phyloP scores from a whole-genome alignment of 2,113 vertebrate species.

The Podocnemis expansa region DNA sequence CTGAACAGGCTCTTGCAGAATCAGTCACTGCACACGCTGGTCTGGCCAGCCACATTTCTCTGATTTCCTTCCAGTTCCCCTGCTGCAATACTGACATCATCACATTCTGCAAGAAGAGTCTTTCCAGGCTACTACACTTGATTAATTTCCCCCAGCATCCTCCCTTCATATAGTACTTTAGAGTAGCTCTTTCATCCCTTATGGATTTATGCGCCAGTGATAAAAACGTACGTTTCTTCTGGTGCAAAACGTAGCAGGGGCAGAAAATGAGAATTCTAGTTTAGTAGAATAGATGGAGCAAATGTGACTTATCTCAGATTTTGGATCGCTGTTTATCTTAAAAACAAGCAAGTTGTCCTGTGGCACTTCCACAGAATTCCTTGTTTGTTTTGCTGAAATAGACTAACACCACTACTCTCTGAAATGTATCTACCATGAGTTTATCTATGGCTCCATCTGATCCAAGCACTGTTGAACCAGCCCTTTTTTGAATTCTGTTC shows the following conservation, averaged over 20 bases:
- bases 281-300: neutral
- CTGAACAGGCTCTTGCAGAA: neutral
- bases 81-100: neutral
- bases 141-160: neutral
- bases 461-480: neutral
- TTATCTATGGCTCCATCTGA: neutral
- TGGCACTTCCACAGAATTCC: too few relatives aligned
- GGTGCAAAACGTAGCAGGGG: neutral
- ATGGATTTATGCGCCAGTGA: neutral
- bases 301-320: neutral
- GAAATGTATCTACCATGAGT: too few relatives aligned
- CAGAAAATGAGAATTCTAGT: neutral
- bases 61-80: neutral
- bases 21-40: neutral
- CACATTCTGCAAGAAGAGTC: neutral
- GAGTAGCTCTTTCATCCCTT: conserved; percentile 14
- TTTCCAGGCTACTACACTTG: neutral
- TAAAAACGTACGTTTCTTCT: neutral
- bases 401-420: too few relatives aligned
- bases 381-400: too few relatives aligned
- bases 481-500: too few relatives aligned
- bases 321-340: neutral
- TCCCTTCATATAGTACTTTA: neutral
- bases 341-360: too few relatives aligned
- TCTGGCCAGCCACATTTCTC: neutral